Base-by-base conservation (phyloP, 1,140 invertebrate genomes). In the Calosoma granatense region DNA sequence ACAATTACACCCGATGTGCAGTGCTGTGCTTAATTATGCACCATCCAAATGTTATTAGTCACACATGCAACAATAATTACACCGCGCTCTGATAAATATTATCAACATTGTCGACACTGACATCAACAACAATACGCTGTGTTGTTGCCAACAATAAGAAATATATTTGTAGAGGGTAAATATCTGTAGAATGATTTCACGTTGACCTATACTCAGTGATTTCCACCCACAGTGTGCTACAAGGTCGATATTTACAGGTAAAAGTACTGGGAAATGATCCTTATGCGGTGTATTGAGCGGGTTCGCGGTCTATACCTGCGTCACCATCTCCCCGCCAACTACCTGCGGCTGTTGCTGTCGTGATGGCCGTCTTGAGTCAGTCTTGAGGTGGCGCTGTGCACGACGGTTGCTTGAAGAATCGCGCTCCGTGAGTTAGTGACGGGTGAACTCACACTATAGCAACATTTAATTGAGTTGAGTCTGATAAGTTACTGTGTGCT, bases 161-260 rank as follows among this genome's bases (percentile, higher is more conserved):
- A 36, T 6, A n/a, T 36, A 47, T 47, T 47, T 47, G 9, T 12
- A 47, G 6, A 47, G 41, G 41, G 41, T 47, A 47, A 9, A 47
- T 47, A 30, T 30, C 26, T 30, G 26, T 30, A 12, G 41, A 17
- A 47, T 47, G 41, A 47, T 47, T 47, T 47, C 41, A 47, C 41
- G 41, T 47, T 47, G 41, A 47, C 41, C 41, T 47, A 47, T 47
- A 47, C 41, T 47, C 17, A 4, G 3, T 4, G 17, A 3, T 17
- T 17, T 4, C 41, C 41, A 47, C 41, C 41, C 41, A 47, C 41
- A 9, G 17, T 47, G 3, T 11, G 6, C 41, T 4, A 47, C 15
- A 47, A 17, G 17, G 41, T 4, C 41, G 6, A 47, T 3, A 17
- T 4, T 47, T 4, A 11, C 6, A 9, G 3, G 6, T 17, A 47